Evolutionary conservation across 2,888 invertebrate genomes (phyloP), one percentile per base, ranked within the genome.

Genomic region (Oasisia sp.): DNA sequence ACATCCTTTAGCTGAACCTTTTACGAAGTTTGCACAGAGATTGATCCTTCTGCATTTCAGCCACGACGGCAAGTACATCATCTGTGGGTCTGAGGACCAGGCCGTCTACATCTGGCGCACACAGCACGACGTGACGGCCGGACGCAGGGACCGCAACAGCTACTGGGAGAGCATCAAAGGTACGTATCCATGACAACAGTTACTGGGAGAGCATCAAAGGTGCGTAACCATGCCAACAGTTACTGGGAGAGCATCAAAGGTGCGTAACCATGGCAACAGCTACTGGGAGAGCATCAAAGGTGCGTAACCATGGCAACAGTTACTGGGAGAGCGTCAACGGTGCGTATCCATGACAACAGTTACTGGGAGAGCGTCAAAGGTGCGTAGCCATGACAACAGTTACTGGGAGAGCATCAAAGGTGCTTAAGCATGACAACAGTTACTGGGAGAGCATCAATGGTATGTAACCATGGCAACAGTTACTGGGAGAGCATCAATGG

Each of bases 91-190:
- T 0, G 99, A 99, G 95, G 99, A 99, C 97, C 98, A 98, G 95
- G 99, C 98, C 96, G 98, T 99, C 94, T 99, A 99, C 96, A 98
- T 99, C 92, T 99, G 99, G 99, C 98, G 98, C 96, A 99, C 99
- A 0, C 98, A 98, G 96, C 99, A 99, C 95, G 99, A 99, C 95
- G 99, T 99, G 95, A 98, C 98, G 50, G 99, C 99, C 32, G 98
- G 98, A 1, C 97, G 99, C 91, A 97, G 99, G 91, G 99, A 99
- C 96, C 97, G 99, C 91, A 99, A 99, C 96, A 98, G 99, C 96
- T 99, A 98, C 96, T 99, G 99, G 99, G 99, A 99, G 96, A 98
- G 99, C 0, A 98, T 98, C 93, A 98, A 98, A 97, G 97, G 97
- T 97, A 94, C 91, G 90, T 89, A 91, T 27, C 89, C 32, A 92